Evolutionary conservation across 2,888 invertebrate species (phyloP).

Genomic region (Cantharis lateralis): DNA sequence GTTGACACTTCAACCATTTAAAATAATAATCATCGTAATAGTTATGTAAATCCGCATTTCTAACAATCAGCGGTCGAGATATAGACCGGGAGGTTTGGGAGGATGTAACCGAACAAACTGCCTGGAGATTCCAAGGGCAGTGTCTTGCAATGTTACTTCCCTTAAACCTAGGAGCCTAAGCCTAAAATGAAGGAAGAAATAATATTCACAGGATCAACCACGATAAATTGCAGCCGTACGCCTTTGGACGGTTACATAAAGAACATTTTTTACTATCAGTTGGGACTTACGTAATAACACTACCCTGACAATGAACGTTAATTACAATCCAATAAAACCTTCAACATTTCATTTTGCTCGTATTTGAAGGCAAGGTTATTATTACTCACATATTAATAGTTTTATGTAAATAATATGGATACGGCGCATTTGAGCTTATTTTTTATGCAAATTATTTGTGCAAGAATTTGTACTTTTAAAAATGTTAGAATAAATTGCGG

Average conservation of each 20-base stretch:
- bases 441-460: background rate
- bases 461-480: background rate
- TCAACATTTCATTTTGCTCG: conserved; percentile 1
- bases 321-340: conserved; percentile 3
- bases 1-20: too few species aligned
- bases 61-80: too few species aligned
- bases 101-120: too few species aligned
- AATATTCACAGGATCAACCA: too few species aligned
- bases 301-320: conserved; percentile 21
- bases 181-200: too few species aligned
- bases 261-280: background rate
- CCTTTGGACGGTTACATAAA: background rate
- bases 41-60: too few species aligned
- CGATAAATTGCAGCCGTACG: background rate
- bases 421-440: background rate
- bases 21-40: too few species aligned
- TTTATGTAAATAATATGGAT: background rate
- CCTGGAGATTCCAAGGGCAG: too few species aligned
- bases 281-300: background rate
- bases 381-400: conserved; percentile 1
- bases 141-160: too few species aligned
- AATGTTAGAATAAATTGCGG: background rate
- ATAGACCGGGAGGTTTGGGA: too few species aligned
- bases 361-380: background rate
- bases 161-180: too few species aligned